Percentiles rank a stretch among this genome's conserved stretches.
phyloP scores from a whole-genome alignment of 2,113 vertebrate species.

The Hemichromis elongatus region DNA sequence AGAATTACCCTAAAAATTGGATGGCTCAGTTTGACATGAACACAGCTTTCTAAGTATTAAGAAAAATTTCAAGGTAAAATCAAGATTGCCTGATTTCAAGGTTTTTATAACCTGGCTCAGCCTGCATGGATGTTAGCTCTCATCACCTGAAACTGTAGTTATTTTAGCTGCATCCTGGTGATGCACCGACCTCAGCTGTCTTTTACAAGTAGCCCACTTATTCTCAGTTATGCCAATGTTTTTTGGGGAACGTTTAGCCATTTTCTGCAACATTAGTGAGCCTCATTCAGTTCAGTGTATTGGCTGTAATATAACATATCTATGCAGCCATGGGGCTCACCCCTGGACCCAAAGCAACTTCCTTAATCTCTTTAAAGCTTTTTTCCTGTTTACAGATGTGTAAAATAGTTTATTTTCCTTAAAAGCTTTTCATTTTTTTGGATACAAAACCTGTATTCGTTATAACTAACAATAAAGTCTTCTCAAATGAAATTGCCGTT shows the following conservation, averaged over 20 bases:
- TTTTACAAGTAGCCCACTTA: background rate
- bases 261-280: background rate
- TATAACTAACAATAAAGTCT: constrained; percentile 34
- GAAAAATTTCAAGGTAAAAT: background rate
- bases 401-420: constrained; percentile 62
- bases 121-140: background rate
- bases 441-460: constrained; percentile 26
- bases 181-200: background rate
- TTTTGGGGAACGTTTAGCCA: background rate
- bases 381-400: constrained; percentile 52
- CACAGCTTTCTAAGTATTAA: accelerated
- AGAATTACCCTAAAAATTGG: background rate
- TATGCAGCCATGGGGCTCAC: constrained; percentile 29
- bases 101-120: background rate
- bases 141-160: background rate
- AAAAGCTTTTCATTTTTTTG: constrained; percentile 44
- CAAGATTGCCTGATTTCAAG: background rate
- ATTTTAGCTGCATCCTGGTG: background rate
- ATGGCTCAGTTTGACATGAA: background rate
- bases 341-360: constrained; percentile 49
- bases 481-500: constrained; percentile 12
- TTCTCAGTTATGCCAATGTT: background rate
- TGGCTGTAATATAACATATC: background rate
- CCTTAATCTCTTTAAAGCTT: background rate
- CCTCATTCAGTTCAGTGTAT: background rate